phyloP scores from a whole-genome alignment of 2,113 vertebrate species.

The Triplophysa dalaica region DNA sequence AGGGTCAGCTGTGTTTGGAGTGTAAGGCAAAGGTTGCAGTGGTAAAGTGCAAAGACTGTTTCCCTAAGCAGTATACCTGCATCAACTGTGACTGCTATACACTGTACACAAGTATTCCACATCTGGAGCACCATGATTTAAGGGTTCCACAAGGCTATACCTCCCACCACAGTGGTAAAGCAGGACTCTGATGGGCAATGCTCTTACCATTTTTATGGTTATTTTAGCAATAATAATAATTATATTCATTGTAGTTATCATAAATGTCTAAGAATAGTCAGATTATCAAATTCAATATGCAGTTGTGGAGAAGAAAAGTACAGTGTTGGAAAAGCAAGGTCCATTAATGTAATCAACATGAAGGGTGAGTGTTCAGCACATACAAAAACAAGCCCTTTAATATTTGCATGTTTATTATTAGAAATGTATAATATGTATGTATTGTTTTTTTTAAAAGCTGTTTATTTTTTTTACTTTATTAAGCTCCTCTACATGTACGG shows the following conservation, averaged over 20 bases:
- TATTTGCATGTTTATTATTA: not conserved
- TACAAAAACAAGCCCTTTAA: not conserved
- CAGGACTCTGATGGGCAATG: slow-evolving; percentile 7
- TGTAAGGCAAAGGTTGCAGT: not conserved
- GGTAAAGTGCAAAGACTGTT: slow-evolving; percentile 5
- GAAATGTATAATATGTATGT: not conserved
- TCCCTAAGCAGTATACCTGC: not conserved
- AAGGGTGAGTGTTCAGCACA: slow-evolving; percentile 8
- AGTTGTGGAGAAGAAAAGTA: slow-evolving; percentile 10
- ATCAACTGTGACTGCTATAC: not conserved
- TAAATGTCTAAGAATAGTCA: not conserved
- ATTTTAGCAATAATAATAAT: not conserved
- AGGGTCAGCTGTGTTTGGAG: not conserved
- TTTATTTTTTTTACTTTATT: not conserved
- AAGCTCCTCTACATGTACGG: too few species aligned
- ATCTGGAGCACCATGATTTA: not conserved
- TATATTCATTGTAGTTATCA: not conserved
- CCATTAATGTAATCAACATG: slow-evolving; percentile 7
- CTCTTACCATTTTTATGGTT: not conserved
- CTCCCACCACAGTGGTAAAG: not conserved
- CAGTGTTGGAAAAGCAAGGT: slow-evolving; percentile 1
- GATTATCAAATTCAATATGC: not conserved
- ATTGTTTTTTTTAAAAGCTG: not conserved
- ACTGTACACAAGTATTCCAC: not conserved
- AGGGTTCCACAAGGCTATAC: not conserved